Conservation (phyloP, 1,140 invertebrate genomes). For the Periplaneta americana region DNA sequence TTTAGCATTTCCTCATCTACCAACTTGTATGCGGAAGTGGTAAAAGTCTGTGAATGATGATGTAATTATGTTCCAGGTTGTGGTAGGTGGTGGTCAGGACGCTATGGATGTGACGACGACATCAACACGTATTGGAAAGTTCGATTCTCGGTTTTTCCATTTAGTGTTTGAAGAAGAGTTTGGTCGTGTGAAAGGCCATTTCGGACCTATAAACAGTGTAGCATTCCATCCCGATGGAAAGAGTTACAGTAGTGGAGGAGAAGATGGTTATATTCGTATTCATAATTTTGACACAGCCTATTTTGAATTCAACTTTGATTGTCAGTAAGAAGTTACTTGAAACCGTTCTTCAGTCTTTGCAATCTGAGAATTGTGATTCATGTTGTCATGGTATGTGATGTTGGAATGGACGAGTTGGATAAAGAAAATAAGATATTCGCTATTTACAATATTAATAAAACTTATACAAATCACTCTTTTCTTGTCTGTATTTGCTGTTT, state of each 20-base stretch:
- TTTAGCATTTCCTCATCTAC: no score
- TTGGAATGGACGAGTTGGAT: no score
- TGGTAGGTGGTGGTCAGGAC: slow-evolving; percentile 95
- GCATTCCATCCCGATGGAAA: slow-evolving; percentile 98
- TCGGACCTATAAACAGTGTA: slow-evolving; percentile 98
- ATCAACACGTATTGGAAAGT: slow-evolving; percentile 91
- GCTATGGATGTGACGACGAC: slow-evolving; percentile 99
- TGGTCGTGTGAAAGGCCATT: slow-evolving; percentile 96
- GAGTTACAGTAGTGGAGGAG: slow-evolving; percentile 94
- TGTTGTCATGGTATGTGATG: neutral
- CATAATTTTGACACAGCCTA: slow-evolving; percentile 96
- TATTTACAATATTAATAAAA: no score
- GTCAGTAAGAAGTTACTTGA: slow-evolving; percentile 40
- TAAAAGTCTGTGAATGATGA: no score
- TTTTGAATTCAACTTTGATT: slow-evolving; percentile 96
- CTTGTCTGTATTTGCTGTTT: no score
- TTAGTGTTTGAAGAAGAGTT: slow-evolving; percentile 99
- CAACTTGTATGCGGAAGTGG: no score
- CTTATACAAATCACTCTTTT: no score
- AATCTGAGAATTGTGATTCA: neutral
- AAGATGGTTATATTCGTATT: slow-evolving; percentile 96
- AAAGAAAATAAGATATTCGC: no score
- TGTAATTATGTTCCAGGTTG: slow-evolving; percentile 62
- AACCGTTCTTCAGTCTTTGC: neutral
- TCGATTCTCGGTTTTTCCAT: slow-evolving; percentile 97